A percentile compares a stretch with the other conserved stretches of the same genome.
Conservation (phyloP, 2,888 invertebrate genomes). For the Hydropsyche betteni region DNA sequence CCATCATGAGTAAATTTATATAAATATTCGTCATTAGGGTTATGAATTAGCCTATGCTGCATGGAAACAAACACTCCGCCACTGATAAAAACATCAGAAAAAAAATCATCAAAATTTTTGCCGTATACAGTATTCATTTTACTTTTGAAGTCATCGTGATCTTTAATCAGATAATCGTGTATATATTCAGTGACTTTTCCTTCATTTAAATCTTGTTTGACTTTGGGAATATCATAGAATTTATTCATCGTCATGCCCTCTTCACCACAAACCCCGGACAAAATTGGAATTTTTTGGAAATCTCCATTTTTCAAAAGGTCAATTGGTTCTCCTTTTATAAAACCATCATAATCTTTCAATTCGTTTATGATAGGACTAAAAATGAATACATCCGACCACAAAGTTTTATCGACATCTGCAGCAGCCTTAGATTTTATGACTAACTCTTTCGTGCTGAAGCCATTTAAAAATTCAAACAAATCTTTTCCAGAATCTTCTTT, state of each 20-base stretch:
- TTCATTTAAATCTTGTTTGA: constrained; percentile 59
- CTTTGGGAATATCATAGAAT: constrained; percentile 60
- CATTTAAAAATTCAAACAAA: constrained; percentile 59
- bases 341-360: constrained; percentile 59
- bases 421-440: constrained; percentile 9
- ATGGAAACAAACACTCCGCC: constrained; percentile 54
- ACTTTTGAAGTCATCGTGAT: constrained; percentile 58
- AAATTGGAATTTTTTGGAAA: constrained; percentile 62
- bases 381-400: constrained; percentile 54
- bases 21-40: constrained; percentile 54
- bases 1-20: constrained; percentile 57
- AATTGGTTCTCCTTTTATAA: constrained; percentile 62
- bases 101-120: constrained; percentile 55
- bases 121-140: constrained; percentile 57
- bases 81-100: constrained; percentile 56
- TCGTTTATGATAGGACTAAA: constrained; percentile 59
- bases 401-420: not conserved
- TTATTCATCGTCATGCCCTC: constrained; percentile 65
- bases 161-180: constrained; percentile 60
- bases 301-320: constrained; percentile 59
- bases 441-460: constrained; percentile 36
- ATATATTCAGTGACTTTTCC: constrained; percentile 59
- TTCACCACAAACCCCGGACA: constrained; percentile 66
- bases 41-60: constrained; percentile 52
- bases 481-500: constrained; percentile 59